These are phyloP conservation scores for Vombatus ursinus DNA, from an alignment of 2,113 vertebrate genomes.

Conservation along the genomic window DNA sequence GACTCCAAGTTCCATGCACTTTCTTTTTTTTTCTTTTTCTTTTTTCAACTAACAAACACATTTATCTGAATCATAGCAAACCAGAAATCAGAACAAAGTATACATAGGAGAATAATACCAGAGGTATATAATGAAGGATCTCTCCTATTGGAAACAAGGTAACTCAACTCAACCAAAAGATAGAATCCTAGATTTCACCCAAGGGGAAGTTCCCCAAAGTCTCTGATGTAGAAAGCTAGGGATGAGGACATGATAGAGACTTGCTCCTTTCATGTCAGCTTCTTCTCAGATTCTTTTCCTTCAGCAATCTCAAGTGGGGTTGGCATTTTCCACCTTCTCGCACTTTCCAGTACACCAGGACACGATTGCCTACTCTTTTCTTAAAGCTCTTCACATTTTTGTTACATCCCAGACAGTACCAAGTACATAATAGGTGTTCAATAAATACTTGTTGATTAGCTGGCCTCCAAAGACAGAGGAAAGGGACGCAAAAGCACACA, in stretches of 20 bases:
- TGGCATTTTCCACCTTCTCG: not conserved
- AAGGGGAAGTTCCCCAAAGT: not conserved
- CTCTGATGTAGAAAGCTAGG: not conserved
- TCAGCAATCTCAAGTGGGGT: not conserved
- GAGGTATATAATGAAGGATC: not conserved
- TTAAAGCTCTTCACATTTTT: not conserved
- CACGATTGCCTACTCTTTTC: not conserved
- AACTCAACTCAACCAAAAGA: not conserved
- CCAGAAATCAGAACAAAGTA: not conserved
- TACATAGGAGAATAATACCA: not conserved
- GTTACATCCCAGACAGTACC: not conserved
- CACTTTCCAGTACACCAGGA: not conserved
- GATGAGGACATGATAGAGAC: not conserved
- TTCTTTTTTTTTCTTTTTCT: not conserved
- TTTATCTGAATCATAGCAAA: not conserved
- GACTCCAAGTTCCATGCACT: not conserved
- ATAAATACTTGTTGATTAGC: not conserved
- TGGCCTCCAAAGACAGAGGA: not conserved
- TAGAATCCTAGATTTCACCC: not conserved
- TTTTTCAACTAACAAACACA: not conserved
- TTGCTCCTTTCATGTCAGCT: not conserved
- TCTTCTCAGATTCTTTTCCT: not conserved
- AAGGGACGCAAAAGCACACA: not conserved
- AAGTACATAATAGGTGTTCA: not conserved
- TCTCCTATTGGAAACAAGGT: not conserved